Evolutionary conservation across 2,113 vertebrate species (phyloP), one percentile per base, ranked within the genome.

Genomic region (Edolisoma coerulescens): DNA sequence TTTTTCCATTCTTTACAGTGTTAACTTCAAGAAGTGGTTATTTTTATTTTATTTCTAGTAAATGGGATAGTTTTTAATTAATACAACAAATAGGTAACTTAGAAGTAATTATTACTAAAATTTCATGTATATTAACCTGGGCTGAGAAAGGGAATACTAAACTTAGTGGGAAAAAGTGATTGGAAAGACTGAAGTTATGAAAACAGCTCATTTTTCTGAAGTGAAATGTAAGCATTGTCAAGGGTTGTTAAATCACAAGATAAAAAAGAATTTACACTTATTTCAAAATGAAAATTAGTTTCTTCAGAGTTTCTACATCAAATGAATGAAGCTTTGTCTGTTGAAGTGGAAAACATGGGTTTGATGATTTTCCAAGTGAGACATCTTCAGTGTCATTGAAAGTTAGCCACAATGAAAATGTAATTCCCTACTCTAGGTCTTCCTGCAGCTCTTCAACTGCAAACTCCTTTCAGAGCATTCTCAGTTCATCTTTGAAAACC

Each of bases 221-320:
- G 63, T 80, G 52, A 85, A 97, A 86, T 77, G 59, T 93, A 94
- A 96, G 91, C 89, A 74, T 94, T 87, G 54, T 90, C 87, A 85
- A 73, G 78, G 83, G 82, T 63, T 88, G 82, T 94, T 96, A 94
- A 96, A 94, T 94, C 70, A 83, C 30, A 83, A 77, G 91, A 94
- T 94, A 86, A 94, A 97, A 97, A 96, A 91, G 84, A 90, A 95
- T 94, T 97, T 90, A 91, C 94, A 95, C 90, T 96, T 89, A 94
- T 91, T 96, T 96, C 87, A 83, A 67, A 95, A 96, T 91, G 90
- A 93, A 96, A 96, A 96, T 96, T 77, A 96, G 87, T 93, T 96
- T 93, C 84, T 91, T 96, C 90, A 88, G 82, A 84, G 76, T 69
- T 93, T 91, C 84, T 77, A 44, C 89, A 93, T 96, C 84, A 96